These are phyloP conservation scores for Anorthoa munda DNA, from an alignment of 2,888 invertebrate species.

Conservation along the genomic window DNA sequence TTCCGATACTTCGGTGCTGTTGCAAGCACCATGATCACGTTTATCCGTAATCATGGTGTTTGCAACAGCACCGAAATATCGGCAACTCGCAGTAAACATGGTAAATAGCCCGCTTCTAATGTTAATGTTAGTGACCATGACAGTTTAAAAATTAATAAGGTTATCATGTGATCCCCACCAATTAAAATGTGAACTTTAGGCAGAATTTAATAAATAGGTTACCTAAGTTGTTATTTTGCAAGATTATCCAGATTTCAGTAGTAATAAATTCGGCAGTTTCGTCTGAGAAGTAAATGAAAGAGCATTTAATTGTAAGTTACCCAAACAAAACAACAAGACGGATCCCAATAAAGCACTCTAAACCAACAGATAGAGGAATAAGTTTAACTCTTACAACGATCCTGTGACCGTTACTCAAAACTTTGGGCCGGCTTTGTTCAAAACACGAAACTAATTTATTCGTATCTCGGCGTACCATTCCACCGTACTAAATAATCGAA, in stretches of 20 bases:
- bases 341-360: conserved; percentile 78
- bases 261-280: conserved; percentile 24
- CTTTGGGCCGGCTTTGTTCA: conserved; percentile 88
- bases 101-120: too few relatives aligned
- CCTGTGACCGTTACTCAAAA: conserved; percentile 89
- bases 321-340: conserved; percentile 80
- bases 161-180: neutral
- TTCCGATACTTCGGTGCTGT: too few relatives aligned
- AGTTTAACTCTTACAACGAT: conserved; percentile 86
- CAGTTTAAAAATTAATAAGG: neutral
- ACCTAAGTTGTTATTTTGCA: neutral
- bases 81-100: too few relatives aligned
- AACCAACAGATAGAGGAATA: conserved; percentile 79
- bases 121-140: too few relatives aligned
- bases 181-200: conserved; percentile 1
- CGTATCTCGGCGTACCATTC: conserved; percentile 86
- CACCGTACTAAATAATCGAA: conserved; percentile 89
- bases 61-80: too few relatives aligned
- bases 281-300: conserved; percentile 54
- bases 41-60: too few relatives aligned
- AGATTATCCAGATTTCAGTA: conserved; percentile 11
- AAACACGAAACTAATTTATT: conserved; percentile 91
- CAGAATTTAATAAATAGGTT: neutral
- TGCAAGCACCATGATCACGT: too few relatives aligned
- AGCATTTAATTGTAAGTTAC: conserved; percentile 74